A percentile compares a stretch with the other conserved stretches of the same genome.
These are phyloP conservation scores for Timandra comae DNA, from an alignment of 2,888 invertebrate species.

Conservation along the genomic window DNA sequence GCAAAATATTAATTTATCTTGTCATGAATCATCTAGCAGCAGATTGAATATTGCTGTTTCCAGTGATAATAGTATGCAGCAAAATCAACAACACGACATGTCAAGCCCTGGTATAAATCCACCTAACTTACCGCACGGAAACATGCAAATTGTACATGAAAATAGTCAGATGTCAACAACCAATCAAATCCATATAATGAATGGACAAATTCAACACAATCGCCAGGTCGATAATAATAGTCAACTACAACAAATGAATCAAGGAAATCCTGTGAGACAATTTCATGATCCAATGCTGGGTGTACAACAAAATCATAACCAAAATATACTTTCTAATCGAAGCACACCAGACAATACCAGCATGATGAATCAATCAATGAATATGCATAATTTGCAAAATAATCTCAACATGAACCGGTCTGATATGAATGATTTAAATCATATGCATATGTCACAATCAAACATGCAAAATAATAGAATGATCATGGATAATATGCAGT, in stretches of 20 bases:
- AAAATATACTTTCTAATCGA: slow-evolving; percentile 55
- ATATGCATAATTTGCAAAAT: slow-evolving; percentile 53
- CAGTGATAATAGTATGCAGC: slow-evolving; percentile 48
- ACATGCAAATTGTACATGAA: slow-evolving; percentile 63
- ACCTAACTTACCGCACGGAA: slow-evolving; percentile 54
- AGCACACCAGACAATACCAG: slow-evolving; percentile 54
- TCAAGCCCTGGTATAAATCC: slow-evolving; percentile 41
- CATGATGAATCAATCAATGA: slow-evolving; percentile 61
- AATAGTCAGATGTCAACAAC: slow-evolving; percentile 46
- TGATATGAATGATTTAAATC: slow-evolving; percentile 57
- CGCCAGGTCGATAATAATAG: slow-evolving; percentile 50
- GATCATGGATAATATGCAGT: slow-evolving; percentile 65
- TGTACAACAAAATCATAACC: slow-evolving; percentile 52
- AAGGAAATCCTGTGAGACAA: slow-evolving; percentile 43
- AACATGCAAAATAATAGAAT: slow-evolving; percentile 66
- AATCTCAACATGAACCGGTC: slow-evolving; percentile 54
- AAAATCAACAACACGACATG: slow-evolving; percentile 56
- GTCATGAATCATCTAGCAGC: slow-evolving; percentile 58
- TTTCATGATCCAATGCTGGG: slow-evolving; percentile 60
- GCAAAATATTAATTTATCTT: slow-evolving; percentile 61
- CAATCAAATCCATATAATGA: slow-evolving; percentile 70
- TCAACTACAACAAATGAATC: slow-evolving; percentile 58
- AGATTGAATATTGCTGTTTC: slow-evolving; percentile 50
- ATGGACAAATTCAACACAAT: slow-evolving; percentile 67
- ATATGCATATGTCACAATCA: slow-evolving; percentile 66